phyloP scores from a whole-genome alignment of 2,888 invertebrate genomes.

The Drosophila anomalata region DNA sequence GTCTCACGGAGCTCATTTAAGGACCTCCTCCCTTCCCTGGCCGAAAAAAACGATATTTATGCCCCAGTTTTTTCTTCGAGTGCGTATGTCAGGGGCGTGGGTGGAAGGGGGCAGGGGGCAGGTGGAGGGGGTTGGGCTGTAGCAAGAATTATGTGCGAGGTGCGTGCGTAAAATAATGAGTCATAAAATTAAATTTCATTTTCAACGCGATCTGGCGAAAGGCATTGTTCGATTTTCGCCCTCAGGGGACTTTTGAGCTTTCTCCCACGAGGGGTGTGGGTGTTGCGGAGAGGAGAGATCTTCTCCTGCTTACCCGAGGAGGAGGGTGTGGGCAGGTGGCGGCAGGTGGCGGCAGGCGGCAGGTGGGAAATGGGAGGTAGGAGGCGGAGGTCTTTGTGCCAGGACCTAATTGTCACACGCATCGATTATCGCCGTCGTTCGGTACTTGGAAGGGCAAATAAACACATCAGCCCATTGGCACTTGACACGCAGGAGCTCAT shows the following conservation, averaged over 20 bases:
- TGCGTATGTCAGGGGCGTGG: background rate
- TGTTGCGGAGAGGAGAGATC: background rate
- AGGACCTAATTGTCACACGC: conserved; percentile 59
- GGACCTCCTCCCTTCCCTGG: conserved; percentile 16
- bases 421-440: conserved; percentile 43
- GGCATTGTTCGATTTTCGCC: conserved; percentile 31
- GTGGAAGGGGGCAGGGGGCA: background rate
- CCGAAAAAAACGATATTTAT: conserved; percentile 49
- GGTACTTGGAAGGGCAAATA: conserved; percentile 50
- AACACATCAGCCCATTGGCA: conserved; percentile 66
- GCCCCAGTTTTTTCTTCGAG: conserved; percentile 20
- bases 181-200: conserved; percentile 69
- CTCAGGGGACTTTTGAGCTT: background rate
- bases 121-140: background rate
- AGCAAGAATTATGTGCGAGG: conserved; percentile 7
- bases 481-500: conserved; percentile 50
- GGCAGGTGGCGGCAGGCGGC: no score
- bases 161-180: conserved; percentile 68
- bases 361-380: fast-evolving
- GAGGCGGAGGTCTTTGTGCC: conserved; percentile 14
- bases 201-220: conserved; percentile 21
- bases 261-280: no score
- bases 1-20: conserved; percentile 73
- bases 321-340: background rate
- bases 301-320: background rate